These are phyloP conservation scores for Macrocentrus cingulum DNA, from an alignment of 1,140 invertebrate species.

Conservation along the genomic window DNA sequence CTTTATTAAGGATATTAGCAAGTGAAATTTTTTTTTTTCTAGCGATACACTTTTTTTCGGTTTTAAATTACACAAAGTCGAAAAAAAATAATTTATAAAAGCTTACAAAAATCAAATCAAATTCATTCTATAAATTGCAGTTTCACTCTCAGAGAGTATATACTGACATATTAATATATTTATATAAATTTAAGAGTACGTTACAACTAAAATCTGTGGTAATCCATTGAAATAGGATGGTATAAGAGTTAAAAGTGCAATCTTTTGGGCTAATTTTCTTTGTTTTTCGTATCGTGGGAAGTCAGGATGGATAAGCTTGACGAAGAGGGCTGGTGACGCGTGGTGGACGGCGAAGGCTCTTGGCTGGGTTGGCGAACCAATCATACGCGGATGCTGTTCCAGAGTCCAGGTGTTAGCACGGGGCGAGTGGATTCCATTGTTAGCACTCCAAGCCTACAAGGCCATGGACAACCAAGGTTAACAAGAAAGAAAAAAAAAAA, in stretches of 20 bases:
- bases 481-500: slow-evolving; percentile 62
- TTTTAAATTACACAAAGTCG: too few species aligned
- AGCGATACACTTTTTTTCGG: too few species aligned
- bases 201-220: not conserved
- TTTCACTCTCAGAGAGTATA: too few species aligned
- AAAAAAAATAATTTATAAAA: too few species aligned
- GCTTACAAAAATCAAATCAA: too few species aligned
- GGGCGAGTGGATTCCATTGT: slow-evolving; percentile 62
- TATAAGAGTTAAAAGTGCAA: slow-evolving; percentile 22
- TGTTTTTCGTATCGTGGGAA: slow-evolving; percentile 27
- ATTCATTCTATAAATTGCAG: too few species aligned
- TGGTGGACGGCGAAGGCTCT: slow-evolving; percentile 55
- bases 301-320: slow-evolving; percentile 53
- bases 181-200: not conserved
- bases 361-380: slow-evolving; percentile 52
- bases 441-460: slow-evolving; percentile 72
- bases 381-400: slow-evolving; percentile 58
- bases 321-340: slow-evolving; percentile 57
- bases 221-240: not conserved
- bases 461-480: slow-evolving; percentile 64
- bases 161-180: not conserved
- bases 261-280: slow-evolving; percentile 19
- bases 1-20: too few species aligned
- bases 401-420: slow-evolving; percentile 61
- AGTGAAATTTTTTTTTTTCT: too few species aligned